Evolutionary conservation across 1,140 invertebrate genomes (phyloP), one percentile per base, ranked within the genome.

Genomic region (Monochamus saltuarius): DNA sequence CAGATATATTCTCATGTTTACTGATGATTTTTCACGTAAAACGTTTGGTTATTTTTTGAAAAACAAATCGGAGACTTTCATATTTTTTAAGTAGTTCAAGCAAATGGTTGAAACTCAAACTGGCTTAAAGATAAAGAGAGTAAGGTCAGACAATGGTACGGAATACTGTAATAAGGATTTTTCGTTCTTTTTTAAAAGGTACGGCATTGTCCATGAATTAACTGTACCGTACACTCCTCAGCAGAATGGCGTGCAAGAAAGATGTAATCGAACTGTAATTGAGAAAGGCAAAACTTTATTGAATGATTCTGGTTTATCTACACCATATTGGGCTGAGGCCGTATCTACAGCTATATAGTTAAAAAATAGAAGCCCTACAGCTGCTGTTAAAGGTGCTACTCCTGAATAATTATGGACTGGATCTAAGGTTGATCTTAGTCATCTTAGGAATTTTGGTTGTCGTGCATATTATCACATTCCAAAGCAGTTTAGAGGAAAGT

Each of bases 261-360:
- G 40, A 16, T 11, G 16, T 7, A 4, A 13, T 11, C n/a, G 40
- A 43, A 43, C 40, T 16, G 16, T 43, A 7, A 16, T 43, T 7
- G 40, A 43, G n/a, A n/a, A n/a, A n/a, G n/a, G n/a, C n/a, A n/a
- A n/a, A n/a, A n/a, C n/a, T n/a, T n/a, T n/a, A n/a, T n/a, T n/a
- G n/a, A n/a, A n/a, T n/a, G n/a, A n/a, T n/a, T n/a, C n/a, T n/a
- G n/a, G n/a, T n/a, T n/a, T n/a, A n/a, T n/a, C n/a, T n/a, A n/a
- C n/a, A n/a, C n/a, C n/a, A n/a, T n/a, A n/a, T n/a, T 50, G 47
- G 47, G 47, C 17, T 35, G 47, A 50, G 37, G 47, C 47, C n/a
- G 17, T 47, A 4, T 14, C 17, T 10, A 16, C 45, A 16, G 11
- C 45, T 10, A 22, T 47, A 1, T 47, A 50, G 34, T 35, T 50